These are phyloP conservation scores for Lasioglossum leucozonium DNA, from an alignment of 2,888 invertebrate species.

Conservation along the genomic window DNA sequence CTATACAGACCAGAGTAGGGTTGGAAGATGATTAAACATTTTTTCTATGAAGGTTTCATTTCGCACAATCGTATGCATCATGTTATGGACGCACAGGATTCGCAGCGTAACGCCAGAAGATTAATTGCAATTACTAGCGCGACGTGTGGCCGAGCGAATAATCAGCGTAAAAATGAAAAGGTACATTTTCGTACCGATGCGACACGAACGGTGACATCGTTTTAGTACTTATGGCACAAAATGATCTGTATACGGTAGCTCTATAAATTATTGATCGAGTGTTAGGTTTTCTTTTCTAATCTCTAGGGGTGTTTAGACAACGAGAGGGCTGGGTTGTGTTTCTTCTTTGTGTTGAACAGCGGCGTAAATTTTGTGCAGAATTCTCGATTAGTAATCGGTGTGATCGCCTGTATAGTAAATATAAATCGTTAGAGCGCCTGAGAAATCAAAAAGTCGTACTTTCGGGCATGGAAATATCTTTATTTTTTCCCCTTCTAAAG, in stretches of 20 bases:
- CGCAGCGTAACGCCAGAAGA: background rate
- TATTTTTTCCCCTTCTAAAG: background rate
- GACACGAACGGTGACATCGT: constrained; percentile 59
- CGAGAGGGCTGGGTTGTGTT: constrained; percentile 26
- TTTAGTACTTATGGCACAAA: constrained; percentile 65
- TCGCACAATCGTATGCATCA: background rate
- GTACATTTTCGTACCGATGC: constrained; percentile 55
- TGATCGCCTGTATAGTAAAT: background rate
- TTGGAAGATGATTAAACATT: background rate
- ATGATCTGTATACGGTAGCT: constrained; percentile 61
- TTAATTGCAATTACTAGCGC: background rate
- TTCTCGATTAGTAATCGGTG: constrained; percentile 1
- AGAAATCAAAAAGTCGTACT: background rate
- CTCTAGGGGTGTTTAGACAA: constrained; percentile 27
- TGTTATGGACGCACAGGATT: background rate
- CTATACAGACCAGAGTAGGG: no score
- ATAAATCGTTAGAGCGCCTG: background rate
- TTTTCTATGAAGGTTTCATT: background rate
- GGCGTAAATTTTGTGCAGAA: constrained; percentile 45
- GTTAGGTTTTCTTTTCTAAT: constrained; percentile 12
- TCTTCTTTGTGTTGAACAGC: constrained; percentile 37
- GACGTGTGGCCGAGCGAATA: background rate
- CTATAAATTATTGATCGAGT: constrained; percentile 46
- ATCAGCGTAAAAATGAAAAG: background rate
- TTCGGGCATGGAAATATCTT: background rate